Percentiles rank a stretch among this genome's conserved stretches.
These are phyloP conservation scores for Seira musarum DNA, from an alignment of 2,888 invertebrate species.

Conservation along the genomic window DNA sequence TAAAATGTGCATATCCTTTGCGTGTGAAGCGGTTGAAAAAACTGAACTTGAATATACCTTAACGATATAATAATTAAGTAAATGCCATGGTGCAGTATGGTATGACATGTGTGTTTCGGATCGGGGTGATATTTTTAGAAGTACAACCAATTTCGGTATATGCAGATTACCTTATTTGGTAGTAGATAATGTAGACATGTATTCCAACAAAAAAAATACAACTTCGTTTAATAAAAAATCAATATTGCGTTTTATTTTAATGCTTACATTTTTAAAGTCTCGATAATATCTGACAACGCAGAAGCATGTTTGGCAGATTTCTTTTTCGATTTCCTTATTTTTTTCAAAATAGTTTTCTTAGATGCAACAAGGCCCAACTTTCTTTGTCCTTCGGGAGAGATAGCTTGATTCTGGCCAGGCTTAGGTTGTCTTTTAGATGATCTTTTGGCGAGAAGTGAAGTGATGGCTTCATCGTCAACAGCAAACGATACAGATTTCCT, in stretches of 20 bases:
- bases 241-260: neutral
- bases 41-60: no score
- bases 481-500: constrained; percentile 67
- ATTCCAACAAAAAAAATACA: no score
- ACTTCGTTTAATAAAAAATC: no score
- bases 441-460: constrained; percentile 21
- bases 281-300: constrained; percentile 62
- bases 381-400: constrained; percentile 48
- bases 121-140: no score
- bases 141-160: no score
- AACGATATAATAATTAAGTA: no score
- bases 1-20: no score
- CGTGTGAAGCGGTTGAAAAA: no score
- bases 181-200: no score
- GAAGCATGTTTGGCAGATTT: constrained; percentile 65
- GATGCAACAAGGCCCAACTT: constrained; percentile 60
- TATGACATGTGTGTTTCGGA: no score
- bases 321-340: constrained; percentile 66
- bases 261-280: constrained; percentile 52
- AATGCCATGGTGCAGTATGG: no score
- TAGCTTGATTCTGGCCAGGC: constrained; percentile 35
- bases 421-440: constrained; percentile 38
- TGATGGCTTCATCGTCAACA: constrained; percentile 52
- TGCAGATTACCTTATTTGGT: no score
- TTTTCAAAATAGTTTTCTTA: constrained; percentile 64